Percentiles rank a stretch among this genome's conserved stretches.
phyloP scores from a whole-genome alignment of 2,113 vertebrate species.

The Cranoglanis bouderius region DNA sequence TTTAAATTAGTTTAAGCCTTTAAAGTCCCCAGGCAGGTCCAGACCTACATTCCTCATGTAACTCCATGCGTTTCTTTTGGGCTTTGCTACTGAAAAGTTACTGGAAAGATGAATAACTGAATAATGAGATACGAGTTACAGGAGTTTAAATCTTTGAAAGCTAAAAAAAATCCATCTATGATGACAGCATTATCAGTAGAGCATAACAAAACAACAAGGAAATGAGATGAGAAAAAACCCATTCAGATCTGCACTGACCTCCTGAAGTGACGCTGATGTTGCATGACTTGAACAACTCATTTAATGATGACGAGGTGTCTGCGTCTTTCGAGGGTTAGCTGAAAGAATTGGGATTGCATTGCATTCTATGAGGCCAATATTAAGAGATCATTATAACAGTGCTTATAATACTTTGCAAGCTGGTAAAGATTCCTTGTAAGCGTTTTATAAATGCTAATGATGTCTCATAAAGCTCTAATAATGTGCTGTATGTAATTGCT shows the following conservation, averaged over 20 bases:
- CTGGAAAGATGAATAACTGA: background rate
- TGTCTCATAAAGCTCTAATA: background rate
- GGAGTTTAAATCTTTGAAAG: slow-evolving; percentile 8
- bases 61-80: background rate
- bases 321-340: slow-evolving; percentile 57
- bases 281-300: slow-evolving; percentile 47
- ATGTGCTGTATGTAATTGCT: background rate
- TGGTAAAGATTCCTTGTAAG: background rate
- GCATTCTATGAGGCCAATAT: background rate
- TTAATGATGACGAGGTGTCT: slow-evolving; percentile 52
- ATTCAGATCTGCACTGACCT: slow-evolving; percentile 53
- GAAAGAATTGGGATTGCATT: slow-evolving; percentile 45
- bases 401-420: background rate
- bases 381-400: background rate
- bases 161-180: background rate
- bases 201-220: slow-evolving; percentile 45
- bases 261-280: slow-evolving; percentile 59
- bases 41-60: background rate
- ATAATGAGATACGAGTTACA: slow-evolving; percentile 7
- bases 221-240: slow-evolving; percentile 29
- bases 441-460: background rate
- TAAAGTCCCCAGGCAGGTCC: background rate
- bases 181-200: slow-evolving; percentile 39
- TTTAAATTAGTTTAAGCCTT: background rate
- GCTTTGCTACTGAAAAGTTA: background rate